Percentiles rank a stretch among this genome's conserved stretches.
Evolutionary conservation across 2,113 vertebrate species (phyloP).

Genomic region (Mesembrinibis cayennensis): DNA sequence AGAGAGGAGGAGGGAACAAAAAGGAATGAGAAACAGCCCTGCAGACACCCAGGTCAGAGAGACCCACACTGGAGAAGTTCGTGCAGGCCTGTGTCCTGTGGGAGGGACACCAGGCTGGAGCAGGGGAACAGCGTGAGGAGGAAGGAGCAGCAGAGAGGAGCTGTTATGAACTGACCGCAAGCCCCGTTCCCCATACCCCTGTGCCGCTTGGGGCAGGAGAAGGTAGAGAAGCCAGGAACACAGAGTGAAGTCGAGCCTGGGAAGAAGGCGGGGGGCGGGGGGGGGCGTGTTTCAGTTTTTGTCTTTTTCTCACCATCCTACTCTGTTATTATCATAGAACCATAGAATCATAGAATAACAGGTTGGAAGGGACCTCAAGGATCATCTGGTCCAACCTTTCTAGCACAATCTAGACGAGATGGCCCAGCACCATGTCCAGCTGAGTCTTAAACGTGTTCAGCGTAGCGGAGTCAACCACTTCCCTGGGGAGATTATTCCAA

Average conservation of each 20-base stretch:
- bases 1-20: neutral
- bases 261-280: neutral
- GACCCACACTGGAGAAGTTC: rapidly evolving
- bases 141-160: neutral
- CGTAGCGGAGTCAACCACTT: no score
- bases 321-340: neutral
- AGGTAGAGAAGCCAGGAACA: neutral
- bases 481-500: no score
- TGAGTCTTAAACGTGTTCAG: no score
- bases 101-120: neutral
- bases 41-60: neutral
- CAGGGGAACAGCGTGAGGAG: neutral
- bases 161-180: no score
- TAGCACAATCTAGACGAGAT: no score
- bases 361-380: no score
- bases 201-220: rapidly evolving
- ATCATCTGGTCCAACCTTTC: no score
- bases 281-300: neutral
- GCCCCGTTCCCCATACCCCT: neutral
- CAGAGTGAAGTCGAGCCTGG: neutral
- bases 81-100: neutral
- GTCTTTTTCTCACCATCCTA: neutral
- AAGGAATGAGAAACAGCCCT: neutral
- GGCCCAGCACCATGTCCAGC: no score
- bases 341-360: no score